Conservation (phyloP, 1,140 invertebrate genomes). For the Drosophila kanapiae region DNA sequence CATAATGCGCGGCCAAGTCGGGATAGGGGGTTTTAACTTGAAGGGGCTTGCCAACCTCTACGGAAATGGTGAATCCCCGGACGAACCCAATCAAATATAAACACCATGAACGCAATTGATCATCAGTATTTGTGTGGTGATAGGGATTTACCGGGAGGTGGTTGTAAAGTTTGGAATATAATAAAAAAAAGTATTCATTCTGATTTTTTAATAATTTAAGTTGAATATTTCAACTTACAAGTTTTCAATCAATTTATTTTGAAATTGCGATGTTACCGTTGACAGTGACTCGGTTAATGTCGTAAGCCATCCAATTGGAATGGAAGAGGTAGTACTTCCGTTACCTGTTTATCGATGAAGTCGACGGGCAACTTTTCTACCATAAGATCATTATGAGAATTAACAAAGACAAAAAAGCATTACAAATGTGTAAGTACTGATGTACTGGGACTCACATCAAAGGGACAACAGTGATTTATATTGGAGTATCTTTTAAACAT, state of each 20-base stretch:
- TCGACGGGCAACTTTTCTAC: neutral
- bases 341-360: neutral
- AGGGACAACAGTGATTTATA: constrained; percentile 1
- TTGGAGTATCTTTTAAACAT: neutral
- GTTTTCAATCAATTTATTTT: too few relatives aligned
- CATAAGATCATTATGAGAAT: neutral
- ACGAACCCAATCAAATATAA: neutral
- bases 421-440: neutral
- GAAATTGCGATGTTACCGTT: neutral
- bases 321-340: constrained; percentile 4
- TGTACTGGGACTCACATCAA: neutral
- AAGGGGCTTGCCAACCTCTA: neutral
- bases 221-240: too few relatives aligned
- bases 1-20: constrained; percentile 39
- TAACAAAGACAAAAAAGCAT: too few relatives aligned
- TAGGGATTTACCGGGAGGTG: neutral
- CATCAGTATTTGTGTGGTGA: neutral
- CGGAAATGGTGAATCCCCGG: constrained; percentile 25
- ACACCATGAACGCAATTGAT: neutral
- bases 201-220: too few relatives aligned
- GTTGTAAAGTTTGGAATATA: neutral
- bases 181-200: too few relatives aligned
- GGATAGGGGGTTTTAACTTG: neutral
- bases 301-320: constrained; percentile 5
- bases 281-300: neutral